These are phyloP conservation scores for Litocranius walleri DNA, from an alignment of 2,113 vertebrate genomes.

Conservation along the genomic window DNA sequence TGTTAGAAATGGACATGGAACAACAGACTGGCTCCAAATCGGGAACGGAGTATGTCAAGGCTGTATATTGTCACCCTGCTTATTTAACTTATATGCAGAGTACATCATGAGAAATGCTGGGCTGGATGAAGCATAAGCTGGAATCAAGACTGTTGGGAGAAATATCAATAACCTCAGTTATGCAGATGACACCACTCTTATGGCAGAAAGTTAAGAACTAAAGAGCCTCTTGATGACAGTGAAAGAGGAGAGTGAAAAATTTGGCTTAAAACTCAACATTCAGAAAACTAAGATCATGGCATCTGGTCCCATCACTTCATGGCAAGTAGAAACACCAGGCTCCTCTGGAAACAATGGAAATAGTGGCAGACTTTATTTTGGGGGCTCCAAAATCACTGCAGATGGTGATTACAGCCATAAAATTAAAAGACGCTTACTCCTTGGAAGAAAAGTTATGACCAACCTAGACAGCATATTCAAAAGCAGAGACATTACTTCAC, in stretches of 20 bases:
- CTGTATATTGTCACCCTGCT: not conserved
- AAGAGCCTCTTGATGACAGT: not conserved
- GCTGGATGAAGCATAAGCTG: not conserved
- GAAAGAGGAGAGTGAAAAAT: not conserved
- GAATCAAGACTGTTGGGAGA: not conserved
- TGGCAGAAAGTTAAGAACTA: not conserved
- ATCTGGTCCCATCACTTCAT: not conserved
- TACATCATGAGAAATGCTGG: not conserved
- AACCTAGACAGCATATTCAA: not conserved
- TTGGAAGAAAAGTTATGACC: not conserved
- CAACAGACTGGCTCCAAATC: not conserved
- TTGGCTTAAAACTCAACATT: not conserved
- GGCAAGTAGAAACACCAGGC: not conserved
- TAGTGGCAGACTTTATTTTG: not conserved
- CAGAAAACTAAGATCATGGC: not conserved
- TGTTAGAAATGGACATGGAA: not conserved
- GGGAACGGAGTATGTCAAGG: not conserved
- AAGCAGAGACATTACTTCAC: not conserved
- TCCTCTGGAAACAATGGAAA: not conserved
- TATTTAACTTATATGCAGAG: not conserved
- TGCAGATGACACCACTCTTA: not conserved
- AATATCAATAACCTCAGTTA: not conserved
- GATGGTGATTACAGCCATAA: not conserved
- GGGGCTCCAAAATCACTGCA: not conserved
- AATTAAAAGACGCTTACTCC: not conserved